These are phyloP conservation scores for Prinia subflava DNA, from an alignment of 2,113 vertebrate species.

Conservation along the genomic window DNA sequence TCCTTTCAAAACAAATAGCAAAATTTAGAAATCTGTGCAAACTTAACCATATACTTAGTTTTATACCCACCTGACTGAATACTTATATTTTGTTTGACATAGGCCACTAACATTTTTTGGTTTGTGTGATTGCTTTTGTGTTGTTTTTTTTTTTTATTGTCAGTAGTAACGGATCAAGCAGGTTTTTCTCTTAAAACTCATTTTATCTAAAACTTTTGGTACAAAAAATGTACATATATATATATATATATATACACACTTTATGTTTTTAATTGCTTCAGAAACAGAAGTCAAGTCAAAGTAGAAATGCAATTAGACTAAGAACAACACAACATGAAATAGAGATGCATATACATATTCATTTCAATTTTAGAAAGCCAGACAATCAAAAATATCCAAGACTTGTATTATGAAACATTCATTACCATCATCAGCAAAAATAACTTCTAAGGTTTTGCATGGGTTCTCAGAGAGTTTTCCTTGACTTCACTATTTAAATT, in stretches of 20 bases:
- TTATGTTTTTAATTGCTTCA: not conserved
- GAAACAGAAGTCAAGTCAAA: not conserved
- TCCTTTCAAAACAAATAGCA: not conserved
- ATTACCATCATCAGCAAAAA: conserved; percentile 35
- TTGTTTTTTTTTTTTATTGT: not conserved
- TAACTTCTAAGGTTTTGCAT: conserved; percentile 16
- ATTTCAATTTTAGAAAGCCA: conserved; percentile 23
- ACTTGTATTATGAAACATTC: conserved; percentile 20
- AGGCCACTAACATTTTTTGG: not conserved
- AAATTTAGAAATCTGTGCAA: not conserved
- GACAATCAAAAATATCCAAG: not conserved
- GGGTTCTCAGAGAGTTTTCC: conserved; percentile 1
- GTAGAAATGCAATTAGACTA: not conserved
- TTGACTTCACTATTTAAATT: conserved; percentile 57
- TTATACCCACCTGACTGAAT: not conserved
- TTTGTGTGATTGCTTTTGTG: not conserved
- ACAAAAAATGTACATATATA: not conserved
- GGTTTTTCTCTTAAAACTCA: not conserved
- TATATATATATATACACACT: accelerated
- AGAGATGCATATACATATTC: not conserved
- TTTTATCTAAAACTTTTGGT: not conserved
- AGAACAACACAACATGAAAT: not conserved
- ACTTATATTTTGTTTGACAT: not conserved
- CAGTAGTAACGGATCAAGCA: not conserved
- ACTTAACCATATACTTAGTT: accelerated